A percentile compares a stretch with the other conserved stretches of the same genome.
phyloP scores from a whole-genome alignment of 2,888 invertebrate species.

The Tineola bisselliella region DNA sequence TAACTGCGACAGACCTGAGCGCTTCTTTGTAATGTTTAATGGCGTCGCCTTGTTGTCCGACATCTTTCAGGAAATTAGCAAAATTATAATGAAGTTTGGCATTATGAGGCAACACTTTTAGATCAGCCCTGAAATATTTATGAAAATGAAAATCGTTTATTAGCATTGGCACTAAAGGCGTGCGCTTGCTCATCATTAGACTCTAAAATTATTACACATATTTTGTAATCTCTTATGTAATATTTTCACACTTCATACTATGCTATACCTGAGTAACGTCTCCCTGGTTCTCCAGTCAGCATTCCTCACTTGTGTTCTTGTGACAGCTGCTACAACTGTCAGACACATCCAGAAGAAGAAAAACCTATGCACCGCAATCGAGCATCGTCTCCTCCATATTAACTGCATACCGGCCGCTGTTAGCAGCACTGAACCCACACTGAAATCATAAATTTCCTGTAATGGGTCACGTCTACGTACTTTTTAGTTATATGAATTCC shows the following conservation, averaged over 20 bases:
- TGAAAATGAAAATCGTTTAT: too few species aligned
- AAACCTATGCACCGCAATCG: constrained; percentile 45
- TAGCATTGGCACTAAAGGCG: too few species aligned
- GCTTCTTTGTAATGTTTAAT: constrained; percentile 82
- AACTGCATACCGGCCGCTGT: constrained; percentile 79
- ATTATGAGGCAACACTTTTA: constrained; percentile 82
- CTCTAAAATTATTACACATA: too few species aligned
- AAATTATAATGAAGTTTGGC: constrained; percentile 93
- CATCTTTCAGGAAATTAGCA: constrained; percentile 84
- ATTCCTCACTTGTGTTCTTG: constrained; percentile 75
- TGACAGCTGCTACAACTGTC: constrained; percentile 71
- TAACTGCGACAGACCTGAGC: too few species aligned
- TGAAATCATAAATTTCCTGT: constrained; percentile 46
- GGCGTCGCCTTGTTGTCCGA: constrained; percentile 76
- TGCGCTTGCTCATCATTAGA: too few species aligned
- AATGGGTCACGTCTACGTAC: too few species aligned
- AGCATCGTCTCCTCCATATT: constrained; percentile 62
- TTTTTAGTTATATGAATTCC: too few species aligned
- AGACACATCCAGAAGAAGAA: constrained; percentile 63
- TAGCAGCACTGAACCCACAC: constrained; percentile 82
- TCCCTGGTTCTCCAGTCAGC: constrained; percentile 83
- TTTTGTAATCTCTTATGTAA: too few species aligned
- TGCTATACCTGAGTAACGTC: constrained; percentile 79
- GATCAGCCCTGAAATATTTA: constrained; percentile 74
- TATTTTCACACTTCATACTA: too few species aligned